Evolutionary conservation across 2,888 invertebrate species (phyloP).

Genomic region (Gandaritis pyraliata): DNA sequence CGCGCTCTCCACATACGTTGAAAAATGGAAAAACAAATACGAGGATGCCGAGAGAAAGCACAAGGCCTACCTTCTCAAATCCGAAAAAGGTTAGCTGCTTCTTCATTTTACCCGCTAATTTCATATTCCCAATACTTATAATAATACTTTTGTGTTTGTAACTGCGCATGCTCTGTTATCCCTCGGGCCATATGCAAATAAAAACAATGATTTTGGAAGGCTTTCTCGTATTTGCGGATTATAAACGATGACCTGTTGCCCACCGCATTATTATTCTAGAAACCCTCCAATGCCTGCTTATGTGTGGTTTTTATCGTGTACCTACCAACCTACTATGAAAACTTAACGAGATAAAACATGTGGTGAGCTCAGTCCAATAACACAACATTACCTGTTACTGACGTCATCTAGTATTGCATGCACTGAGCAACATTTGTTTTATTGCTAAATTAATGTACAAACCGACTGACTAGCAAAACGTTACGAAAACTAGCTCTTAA

Average conservation of each 20-base stretch:
- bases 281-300: slow-evolving; percentile 61
- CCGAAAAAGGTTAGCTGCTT: slow-evolving; percentile 87
- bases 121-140: too few species aligned
- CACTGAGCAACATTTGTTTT: slow-evolving; percentile 13
- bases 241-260: slow-evolving; percentile 80
- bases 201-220: slow-evolving; percentile 71
- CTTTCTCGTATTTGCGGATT: slow-evolving; percentile 78
- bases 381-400: slow-evolving; percentile 19
- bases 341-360: slow-evolving; percentile 12
- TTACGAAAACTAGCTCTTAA: too few species aligned
- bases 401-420: slow-evolving; percentile 12
- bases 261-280: slow-evolving; percentile 69
- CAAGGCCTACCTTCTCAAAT: slow-evolving; percentile 87
- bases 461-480: not conserved
- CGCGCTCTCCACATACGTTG: slow-evolving; percentile 79
- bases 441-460: not conserved
- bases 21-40: slow-evolving; percentile 88
- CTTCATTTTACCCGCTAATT: slow-evolving; percentile 29
- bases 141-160: slow-evolving; percentile 39
- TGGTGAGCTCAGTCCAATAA: slow-evolving; percentile 4
- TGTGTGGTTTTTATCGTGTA: slow-evolving; percentile 43
- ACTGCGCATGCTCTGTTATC: slow-evolving; percentile 73
- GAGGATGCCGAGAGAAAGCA: slow-evolving; percentile 89
- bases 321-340: slow-evolving; percentile 18
- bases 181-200: slow-evolving; percentile 69